phyloP scores from a whole-genome alignment of 2,113 vertebrate genomes.

The Electrona antarctica region DNA sequence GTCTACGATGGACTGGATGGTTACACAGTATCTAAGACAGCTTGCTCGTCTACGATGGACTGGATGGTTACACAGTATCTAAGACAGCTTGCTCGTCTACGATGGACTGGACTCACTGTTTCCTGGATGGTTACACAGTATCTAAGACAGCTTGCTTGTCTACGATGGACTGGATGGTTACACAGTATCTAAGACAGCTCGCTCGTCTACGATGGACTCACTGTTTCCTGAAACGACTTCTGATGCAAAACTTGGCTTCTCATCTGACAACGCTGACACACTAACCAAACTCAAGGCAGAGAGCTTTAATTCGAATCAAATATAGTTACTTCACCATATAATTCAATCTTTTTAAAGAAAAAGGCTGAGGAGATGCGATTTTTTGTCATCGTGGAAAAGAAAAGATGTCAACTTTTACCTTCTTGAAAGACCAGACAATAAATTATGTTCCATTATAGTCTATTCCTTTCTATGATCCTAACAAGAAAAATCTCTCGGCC shows the following conservation, averaged over 20 bases:
- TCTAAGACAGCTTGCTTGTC: constrained; percentile 1
- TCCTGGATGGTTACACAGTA: neutral
- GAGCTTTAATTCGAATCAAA: constrained; percentile 4
- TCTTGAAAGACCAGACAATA: no score
- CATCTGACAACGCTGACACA: constrained; percentile 24
- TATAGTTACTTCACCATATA: constrained; percentile 12
- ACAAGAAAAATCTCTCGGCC: no score
- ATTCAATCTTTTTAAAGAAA: constrained; percentile 15
- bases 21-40: neutral
- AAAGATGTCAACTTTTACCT: no score
- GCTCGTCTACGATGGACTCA: constrained; percentile 15
- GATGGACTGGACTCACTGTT: neutral
- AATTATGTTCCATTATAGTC: no score
- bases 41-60: constrained; percentile 17
- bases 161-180: constrained; percentile 21
- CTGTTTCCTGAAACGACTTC: constrained; percentile 6
- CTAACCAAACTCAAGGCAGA: constrained; percentile 6
- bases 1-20: neutral
- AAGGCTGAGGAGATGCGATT: neutral
- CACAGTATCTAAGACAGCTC: neutral
- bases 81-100: constrained; percentile 19
- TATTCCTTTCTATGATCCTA: no score
- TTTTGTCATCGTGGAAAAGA: no score
- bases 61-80: no score
- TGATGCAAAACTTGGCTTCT: constrained; percentile 29